Evolutionary conservation across 2,113 vertebrate genomes (phyloP), one percentile per base, ranked within the genome.

Genomic region (Pterocles burchelli): DNA sequence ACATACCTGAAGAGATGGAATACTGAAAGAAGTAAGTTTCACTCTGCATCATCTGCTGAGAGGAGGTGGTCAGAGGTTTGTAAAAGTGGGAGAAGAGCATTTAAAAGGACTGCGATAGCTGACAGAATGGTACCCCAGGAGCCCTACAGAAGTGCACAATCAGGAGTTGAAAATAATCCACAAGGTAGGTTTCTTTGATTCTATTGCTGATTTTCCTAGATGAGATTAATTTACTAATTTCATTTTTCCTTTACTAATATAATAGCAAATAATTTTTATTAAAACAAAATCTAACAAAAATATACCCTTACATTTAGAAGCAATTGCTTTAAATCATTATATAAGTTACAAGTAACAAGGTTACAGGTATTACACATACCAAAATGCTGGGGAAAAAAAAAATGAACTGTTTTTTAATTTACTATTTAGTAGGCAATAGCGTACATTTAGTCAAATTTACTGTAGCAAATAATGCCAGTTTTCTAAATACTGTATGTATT

Each of bases 11-110:
- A 93, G 36, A 75, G 65, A 77, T 73, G 49, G 61, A 82, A 95
- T 95, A 82, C 21, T 95, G 96, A 97, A 97, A 97, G 94, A 51
- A 94, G 45, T 6, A 52, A 92, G 87, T 95, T 96, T 97, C 95
- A 94, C 46, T 96, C 33, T 95, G 45, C 43, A 91, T 94, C 88
- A 94, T 33, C 90, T 88, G 31, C 62, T 93, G 70, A 55, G 31
- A 92, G 48, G 88, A 94, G 33, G 88, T 83, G 66, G 51, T 54
- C 70, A 82, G 62, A 26, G 45, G 51, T 80, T 78, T 70, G 41
- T 33, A 26, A 7, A 66, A 36, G 57, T 49, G 41, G 71, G 20
- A 67, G 54, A 95, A 84, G 46, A 91, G 67, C 66, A 85, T 93
- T 95, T 97, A 97, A 97, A 93, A 95, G 67, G 54, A 34, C 59